Evolutionary conservation across 2,797 vertebrate species (phyloP).

Genomic region (Premnoplex brunnescens): DNA sequence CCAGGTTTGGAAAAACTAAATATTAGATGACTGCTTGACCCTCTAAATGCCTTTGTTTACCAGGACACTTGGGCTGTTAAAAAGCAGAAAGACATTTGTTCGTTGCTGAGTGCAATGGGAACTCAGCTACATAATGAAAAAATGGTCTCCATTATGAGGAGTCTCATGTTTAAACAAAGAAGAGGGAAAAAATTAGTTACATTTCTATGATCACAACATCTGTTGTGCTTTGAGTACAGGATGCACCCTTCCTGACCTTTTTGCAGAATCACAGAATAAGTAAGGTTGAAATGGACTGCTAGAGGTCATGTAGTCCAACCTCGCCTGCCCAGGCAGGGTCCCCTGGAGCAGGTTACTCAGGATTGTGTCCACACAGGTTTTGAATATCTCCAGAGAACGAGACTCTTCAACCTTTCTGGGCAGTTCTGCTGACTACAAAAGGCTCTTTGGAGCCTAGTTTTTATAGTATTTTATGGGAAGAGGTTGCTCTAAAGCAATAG

Average conservation of each 20-base stretch:
- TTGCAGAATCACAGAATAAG: neutral
- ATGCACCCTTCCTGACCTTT: neutral
- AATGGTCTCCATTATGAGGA: neutral
- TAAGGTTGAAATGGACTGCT: neutral
- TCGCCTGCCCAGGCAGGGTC: neutral
- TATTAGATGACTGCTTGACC: neutral
- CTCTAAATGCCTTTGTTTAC: neutral
- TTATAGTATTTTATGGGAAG: neutral
- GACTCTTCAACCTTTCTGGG: accelerated
- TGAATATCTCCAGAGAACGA: neutral
- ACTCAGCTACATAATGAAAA: neutral
- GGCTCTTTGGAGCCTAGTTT: neutral
- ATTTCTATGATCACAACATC: neutral
- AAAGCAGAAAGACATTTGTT: neutral
- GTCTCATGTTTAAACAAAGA: neutral
- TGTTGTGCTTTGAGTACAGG: neutral
- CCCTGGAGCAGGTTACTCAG: neutral
- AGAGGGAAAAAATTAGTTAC: neutral
- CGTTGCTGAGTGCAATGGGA: neutral
- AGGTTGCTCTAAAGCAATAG: neutral
- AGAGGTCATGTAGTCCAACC: neutral
- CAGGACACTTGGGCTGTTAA: neutral
- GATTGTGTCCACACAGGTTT: neutral
- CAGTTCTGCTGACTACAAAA: neutral
- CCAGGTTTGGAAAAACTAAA: neutral